Evolutionary conservation across 2,888 invertebrate species (phyloP).

Genomic region (Ectemnius lituratus): DNA sequence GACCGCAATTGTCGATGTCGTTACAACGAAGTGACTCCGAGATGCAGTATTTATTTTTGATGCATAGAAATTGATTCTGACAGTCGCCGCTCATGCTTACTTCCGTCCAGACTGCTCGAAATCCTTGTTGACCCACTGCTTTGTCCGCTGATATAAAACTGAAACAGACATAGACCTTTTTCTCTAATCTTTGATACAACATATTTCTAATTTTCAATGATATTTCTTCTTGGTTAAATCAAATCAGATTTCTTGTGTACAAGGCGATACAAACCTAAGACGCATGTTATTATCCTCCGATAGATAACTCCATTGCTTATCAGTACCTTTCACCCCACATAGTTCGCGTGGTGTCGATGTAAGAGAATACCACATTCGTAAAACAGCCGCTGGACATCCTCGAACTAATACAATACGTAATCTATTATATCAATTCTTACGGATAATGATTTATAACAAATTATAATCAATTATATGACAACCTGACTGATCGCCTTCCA

Average conservation of each 20-base stretch:
- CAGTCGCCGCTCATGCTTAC: constrained; percentile 83
- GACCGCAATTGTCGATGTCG: constrained; percentile 91
- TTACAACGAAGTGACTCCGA: constrained; percentile 88
- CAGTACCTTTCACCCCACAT: constrained; percentile 90
- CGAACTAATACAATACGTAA: constrained; percentile 81
- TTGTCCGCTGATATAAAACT: constrained; percentile 97
- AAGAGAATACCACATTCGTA: constrained; percentile 92
- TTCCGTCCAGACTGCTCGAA: constrained; percentile 97
- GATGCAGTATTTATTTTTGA: constrained; percentile 88
- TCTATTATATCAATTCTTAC: too few species aligned
- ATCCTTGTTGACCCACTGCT: constrained; percentile 95
- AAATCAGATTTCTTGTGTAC: too few species aligned
- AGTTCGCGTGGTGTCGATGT: constrained; percentile 91
- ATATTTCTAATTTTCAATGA: too few species aligned
- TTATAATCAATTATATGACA: constrained; percentile 27
- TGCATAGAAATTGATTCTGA: constrained; percentile 84
- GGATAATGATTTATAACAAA: not conserved
- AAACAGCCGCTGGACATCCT: constrained; percentile 94
- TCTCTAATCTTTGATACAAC: not conserved
- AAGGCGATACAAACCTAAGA: constrained; percentile 82
- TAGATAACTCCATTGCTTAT: constrained; percentile 90
- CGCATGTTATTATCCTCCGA: constrained; percentile 92
- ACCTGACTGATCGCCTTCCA: constrained; percentile 95
- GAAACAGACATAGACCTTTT: constrained; percentile 58
- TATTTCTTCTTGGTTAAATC: too few species aligned